These are phyloP conservation scores for Glaucidium brasilianum DNA, from an alignment of 2,113 vertebrate species.

Conservation along the genomic window DNA sequence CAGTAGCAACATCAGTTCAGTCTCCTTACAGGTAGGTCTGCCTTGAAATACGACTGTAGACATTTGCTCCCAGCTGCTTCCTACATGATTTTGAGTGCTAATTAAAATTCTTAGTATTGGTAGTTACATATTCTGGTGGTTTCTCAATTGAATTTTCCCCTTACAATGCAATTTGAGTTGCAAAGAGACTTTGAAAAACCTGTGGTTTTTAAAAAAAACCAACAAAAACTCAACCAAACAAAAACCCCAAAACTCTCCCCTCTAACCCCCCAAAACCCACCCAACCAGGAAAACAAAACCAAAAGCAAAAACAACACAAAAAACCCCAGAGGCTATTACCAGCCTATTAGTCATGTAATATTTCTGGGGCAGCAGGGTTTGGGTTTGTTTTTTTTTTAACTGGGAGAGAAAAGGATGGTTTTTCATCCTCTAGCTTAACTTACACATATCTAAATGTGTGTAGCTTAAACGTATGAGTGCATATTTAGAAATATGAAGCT, in stretches of 20 bases:
- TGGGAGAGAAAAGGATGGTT: not conserved
- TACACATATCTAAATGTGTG: not conserved
- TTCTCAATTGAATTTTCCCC: not conserved
- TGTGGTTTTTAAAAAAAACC: not conserved
- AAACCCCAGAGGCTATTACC: not conserved
- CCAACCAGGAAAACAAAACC: not conserved
- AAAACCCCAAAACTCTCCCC: not conserved
- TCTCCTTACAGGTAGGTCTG: conserved; percentile 91
- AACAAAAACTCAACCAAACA: not conserved
- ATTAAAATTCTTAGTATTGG: not conserved
- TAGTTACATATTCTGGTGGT: not conserved
- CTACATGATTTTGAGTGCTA: not conserved
- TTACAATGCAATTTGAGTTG: not conserved
- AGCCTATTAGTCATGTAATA: not conserved
- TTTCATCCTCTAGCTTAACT: not conserved
- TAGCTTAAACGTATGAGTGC: not conserved
- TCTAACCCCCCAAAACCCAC: not conserved
- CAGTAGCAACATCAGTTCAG: conserved; percentile 96
- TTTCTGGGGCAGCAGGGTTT: not conserved
- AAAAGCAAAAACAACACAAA: not conserved
- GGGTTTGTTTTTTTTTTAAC: not conserved
- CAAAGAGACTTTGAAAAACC: not conserved
- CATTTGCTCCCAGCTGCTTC: not conserved
- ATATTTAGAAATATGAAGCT: not conserved
- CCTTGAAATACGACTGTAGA: not conserved